A percentile compares a stretch with the other conserved stretches of the same genome.
Conservation (phyloP, 2,888 invertebrate genomes). For the Drosophila prostipennis region DNA sequence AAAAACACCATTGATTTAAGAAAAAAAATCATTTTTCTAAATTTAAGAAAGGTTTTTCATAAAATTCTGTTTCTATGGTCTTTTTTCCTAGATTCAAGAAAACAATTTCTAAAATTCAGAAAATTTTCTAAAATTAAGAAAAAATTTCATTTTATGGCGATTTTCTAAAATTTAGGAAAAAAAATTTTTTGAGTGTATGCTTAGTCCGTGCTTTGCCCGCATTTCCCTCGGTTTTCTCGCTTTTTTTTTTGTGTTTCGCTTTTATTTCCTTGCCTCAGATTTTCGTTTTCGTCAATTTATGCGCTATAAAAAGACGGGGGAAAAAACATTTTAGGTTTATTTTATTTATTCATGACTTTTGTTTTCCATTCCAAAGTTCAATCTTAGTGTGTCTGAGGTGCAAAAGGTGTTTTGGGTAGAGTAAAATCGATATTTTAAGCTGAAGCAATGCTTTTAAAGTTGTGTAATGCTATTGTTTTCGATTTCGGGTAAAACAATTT, state of each 20-base stretch:
- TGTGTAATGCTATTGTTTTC: no score
- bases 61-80: no score
- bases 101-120: no score
- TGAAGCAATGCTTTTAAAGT: neutral
- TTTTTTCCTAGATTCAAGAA: no score
- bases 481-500: no score
- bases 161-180: no score
- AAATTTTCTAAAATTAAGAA: no score
- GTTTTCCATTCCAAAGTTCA: slow-evolving; percentile 62
- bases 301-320: slow-evolving; percentile 63
- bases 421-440: slow-evolving; percentile 24
- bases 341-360: slow-evolving; percentile 68
- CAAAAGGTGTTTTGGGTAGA: slow-evolving; percentile 7
- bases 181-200: no score
- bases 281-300: slow-evolving; percentile 66
- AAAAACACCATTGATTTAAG: no score
- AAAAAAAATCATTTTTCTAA: no score
- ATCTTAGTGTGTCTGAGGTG: slow-evolving; percentile 15
- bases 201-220: slow-evolving; percentile 52
- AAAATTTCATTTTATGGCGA: no score
- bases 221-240: slow-evolving; percentile 31
- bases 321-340: slow-evolving; percentile 22
- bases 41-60: no score
- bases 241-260: slow-evolving; percentile 49
- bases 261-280: slow-evolving; percentile 60